A percentile compares a stretch with the other conserved stretches of the same genome.
Evolutionary conservation across 1,140 invertebrate genomes (phyloP).

Genomic region (Pseudomyrmex dendroicus): DNA sequence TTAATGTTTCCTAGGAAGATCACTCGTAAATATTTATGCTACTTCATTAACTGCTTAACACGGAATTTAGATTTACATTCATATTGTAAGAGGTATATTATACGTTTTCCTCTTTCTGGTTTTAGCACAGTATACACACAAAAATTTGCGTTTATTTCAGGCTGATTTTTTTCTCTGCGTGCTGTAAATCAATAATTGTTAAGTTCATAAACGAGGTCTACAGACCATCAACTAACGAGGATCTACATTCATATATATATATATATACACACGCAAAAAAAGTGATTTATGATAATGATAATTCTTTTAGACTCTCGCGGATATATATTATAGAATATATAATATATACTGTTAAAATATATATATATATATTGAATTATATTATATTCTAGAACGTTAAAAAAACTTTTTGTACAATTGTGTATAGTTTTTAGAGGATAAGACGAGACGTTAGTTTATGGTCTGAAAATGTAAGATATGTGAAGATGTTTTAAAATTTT

Average conservation of each 20-base stretch:
- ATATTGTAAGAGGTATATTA: neutral
- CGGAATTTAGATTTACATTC: constrained; percentile 54
- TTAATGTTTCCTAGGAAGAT: constrained; percentile 52
- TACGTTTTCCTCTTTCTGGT: constrained; percentile 28
- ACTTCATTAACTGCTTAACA: constrained; percentile 54
- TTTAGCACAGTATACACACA: constrained; percentile 48
- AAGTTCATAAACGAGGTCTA: constrained; percentile 71
- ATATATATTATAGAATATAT: constrained; percentile 53
- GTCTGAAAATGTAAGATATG: constrained; percentile 78
- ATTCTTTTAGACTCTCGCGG: constrained; percentile 28
- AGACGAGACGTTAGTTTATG: constrained; percentile 84
- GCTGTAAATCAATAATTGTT: constrained; percentile 74
- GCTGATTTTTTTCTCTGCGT: constrained; percentile 29
- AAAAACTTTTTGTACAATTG: constrained; percentile 78
- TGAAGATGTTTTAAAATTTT: constrained; percentile 60
- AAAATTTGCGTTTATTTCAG: constrained; percentile 32
- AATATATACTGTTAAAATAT: constrained; percentile 39
- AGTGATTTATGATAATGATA: neutral
- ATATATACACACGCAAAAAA: constrained; percentile 46
- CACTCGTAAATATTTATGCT: constrained; percentile 46
- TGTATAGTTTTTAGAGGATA: constrained; percentile 82
- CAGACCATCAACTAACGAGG: constrained; percentile 84
- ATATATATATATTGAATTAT: constrained; percentile 62
- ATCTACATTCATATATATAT: constrained; percentile 47
- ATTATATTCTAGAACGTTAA: constrained; percentile 73